These are phyloP conservation scores for Andrena minutula DNA, from an alignment of 2,888 invertebrate species.

Conservation along the genomic window DNA sequence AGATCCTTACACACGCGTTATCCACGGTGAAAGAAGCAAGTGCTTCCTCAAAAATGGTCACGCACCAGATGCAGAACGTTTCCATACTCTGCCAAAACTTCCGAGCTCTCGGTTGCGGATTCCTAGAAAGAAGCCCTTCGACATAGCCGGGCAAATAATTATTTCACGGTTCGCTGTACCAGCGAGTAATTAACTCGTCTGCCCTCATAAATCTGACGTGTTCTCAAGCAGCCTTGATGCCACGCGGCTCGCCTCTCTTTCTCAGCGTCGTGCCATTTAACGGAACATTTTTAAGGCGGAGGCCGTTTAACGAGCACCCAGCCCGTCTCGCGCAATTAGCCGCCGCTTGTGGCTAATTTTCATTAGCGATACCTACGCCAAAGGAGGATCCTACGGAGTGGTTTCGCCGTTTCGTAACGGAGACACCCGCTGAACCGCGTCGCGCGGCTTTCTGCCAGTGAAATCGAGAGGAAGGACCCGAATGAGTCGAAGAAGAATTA, in stretches of 20 bases:
- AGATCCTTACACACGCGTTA: no score
- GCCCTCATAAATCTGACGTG: constrained; percentile 72
- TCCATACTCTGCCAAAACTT: constrained; percentile 11
- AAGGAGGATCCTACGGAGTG: constrained; percentile 24
- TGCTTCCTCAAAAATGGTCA: neutral
- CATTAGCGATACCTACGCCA: constrained; percentile 57
- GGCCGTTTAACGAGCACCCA: constrained; percentile 60
- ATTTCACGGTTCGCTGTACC: constrained; percentile 65
- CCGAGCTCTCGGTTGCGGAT: constrained; percentile 6
- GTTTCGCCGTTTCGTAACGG: constrained; percentile 23
- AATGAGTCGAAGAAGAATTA: constrained; percentile 12
- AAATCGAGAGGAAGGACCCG: constrained; percentile 27
- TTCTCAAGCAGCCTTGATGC: constrained; percentile 52
- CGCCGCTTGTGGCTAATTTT: constrained; percentile 64
- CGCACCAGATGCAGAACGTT: neutral
- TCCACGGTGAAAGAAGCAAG: no score
- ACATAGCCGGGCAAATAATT: constrained; percentile 58
- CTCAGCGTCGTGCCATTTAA: constrained; percentile 70
- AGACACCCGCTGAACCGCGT: constrained; percentile 12
- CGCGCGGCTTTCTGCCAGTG: constrained; percentile 9
- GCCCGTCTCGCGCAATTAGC: constrained; percentile 67
- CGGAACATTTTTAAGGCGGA: constrained; percentile 68
- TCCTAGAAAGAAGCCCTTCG: constrained; percentile 13
- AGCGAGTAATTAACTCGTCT: constrained; percentile 73
- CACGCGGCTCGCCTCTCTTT: constrained; percentile 16